Conservation (phyloP, 2,888 invertebrate species). For the Ferrisia virgata region DNA sequence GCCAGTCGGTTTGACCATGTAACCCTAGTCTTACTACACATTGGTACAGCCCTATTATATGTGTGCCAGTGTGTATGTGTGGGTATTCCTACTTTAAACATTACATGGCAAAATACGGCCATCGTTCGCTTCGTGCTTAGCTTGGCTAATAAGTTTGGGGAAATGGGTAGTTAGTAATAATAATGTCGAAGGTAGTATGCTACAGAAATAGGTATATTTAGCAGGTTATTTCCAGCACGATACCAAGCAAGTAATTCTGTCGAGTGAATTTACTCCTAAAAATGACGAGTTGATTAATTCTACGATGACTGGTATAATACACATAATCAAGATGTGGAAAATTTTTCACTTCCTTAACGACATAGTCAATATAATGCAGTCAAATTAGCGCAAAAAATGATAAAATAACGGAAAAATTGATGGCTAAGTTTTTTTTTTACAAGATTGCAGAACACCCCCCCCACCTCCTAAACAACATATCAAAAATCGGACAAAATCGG, state of each 20-base stretch:
- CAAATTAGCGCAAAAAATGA: too few relatives aligned
- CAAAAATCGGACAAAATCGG: too few relatives aligned
- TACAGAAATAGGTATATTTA: too few relatives aligned
- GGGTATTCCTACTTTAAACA: neutral
- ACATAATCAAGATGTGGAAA: neutral
- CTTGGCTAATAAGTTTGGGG: neutral
- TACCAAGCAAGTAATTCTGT: neutral
- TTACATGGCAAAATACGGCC: neutral
- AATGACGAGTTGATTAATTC: slow-evolving; percentile 4
- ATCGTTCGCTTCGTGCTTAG: neutral
- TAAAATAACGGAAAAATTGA: too few relatives aligned
- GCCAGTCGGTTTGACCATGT: neutral
- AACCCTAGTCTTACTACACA: too few relatives aligned
- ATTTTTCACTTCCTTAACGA: neutral
- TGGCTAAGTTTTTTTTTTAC: too few relatives aligned
- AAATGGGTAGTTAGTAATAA: neutral
- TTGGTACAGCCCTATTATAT: too few relatives aligned
- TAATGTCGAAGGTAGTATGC: neutral
- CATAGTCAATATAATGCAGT: too few relatives aligned
- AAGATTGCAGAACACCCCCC: too few relatives aligned
- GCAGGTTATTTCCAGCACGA: neutral
- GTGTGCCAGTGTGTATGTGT: too few relatives aligned
- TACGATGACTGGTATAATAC: neutral
- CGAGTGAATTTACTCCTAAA: neutral
- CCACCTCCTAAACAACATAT: too few relatives aligned